Percentiles rank a stretch among this genome's conserved stretches.
Conservation (phyloP, 2,888 invertebrate species). For the Athripsodes cinereus region DNA sequence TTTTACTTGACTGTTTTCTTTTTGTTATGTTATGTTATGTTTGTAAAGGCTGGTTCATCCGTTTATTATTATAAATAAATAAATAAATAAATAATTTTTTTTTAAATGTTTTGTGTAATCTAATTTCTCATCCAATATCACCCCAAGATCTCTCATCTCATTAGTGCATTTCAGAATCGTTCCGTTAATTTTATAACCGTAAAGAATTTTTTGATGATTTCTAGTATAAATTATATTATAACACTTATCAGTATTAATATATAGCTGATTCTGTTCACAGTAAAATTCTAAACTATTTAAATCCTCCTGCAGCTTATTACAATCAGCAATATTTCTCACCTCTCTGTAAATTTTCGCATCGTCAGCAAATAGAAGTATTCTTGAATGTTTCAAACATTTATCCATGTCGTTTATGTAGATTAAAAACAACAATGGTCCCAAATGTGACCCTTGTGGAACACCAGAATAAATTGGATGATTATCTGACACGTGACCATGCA, state of each 20-base stretch:
- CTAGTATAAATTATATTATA: too few relatives aligned
- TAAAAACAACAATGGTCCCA: neutral
- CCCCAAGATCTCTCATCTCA: too few relatives aligned
- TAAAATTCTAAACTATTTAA: neutral
- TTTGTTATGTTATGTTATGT: too few relatives aligned
- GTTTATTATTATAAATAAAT: too few relatives aligned
- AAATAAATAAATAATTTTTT: too few relatives aligned
- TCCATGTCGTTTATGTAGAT: neutral
- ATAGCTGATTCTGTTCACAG: neutral
- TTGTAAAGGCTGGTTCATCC: too few relatives aligned
- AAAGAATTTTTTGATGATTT: too few relatives aligned
- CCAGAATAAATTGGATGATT: neutral
- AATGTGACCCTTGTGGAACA: neutral
- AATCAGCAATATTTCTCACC: conserved; percentile 60
- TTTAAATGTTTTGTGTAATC: too few relatives aligned
- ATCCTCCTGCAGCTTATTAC: conserved; percentile 71
- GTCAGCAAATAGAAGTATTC: neutral
- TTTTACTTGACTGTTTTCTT: too few relatives aligned
- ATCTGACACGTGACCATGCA: neutral
- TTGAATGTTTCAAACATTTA: neutral
- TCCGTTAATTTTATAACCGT: too few relatives aligned
- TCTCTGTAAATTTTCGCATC: conserved; percentile 32
- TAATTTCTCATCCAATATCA: too few relatives aligned
- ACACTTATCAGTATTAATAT: neutral
- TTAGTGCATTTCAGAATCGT: too few relatives aligned